phyloP scores from a whole-genome alignment of 1,140 invertebrate species.

The Homalodisca vitripennis region DNA sequence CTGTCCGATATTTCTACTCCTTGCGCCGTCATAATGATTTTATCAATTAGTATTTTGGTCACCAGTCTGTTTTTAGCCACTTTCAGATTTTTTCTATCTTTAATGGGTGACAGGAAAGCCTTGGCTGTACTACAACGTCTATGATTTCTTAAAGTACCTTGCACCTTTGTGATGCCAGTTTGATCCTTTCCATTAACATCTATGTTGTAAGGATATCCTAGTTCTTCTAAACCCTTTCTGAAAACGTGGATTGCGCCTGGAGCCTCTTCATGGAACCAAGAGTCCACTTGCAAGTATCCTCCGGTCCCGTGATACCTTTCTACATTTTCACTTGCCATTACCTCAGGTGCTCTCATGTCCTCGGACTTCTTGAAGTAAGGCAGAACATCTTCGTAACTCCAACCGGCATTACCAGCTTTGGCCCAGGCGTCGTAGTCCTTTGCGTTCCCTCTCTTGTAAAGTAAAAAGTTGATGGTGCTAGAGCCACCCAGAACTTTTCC shows the following conservation, averaged over 20 bases:
- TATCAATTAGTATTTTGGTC: constrained; percentile 72
- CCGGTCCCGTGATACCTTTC: constrained; percentile 3
- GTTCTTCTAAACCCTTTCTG: neutral
- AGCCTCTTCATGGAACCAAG: neutral
- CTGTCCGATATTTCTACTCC: constrained; percentile 45
- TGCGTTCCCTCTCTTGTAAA: constrained; percentile 59
- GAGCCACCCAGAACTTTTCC: constrained; percentile 62
- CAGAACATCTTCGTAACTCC: constrained; percentile 56
- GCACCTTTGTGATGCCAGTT: constrained; percentile 9
- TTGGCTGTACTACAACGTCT: constrained; percentile 67
- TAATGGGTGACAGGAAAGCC: constrained; percentile 46
- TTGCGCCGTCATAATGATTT: constrained; percentile 55
- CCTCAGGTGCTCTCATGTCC: constrained; percentile 30
- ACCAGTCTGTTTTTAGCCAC: constrained; percentile 58
- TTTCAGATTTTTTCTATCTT: constrained; percentile 49
- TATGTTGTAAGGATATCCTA: neutral
- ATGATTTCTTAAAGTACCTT: constrained; percentile 61
- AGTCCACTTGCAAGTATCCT: constrained; percentile 18
- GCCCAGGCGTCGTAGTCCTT: constrained; percentile 61
- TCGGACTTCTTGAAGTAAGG: constrained; percentile 51
- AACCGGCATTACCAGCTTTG: constrained; percentile 47
- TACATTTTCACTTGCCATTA: neutral
- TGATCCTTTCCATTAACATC: constrained; percentile 14
- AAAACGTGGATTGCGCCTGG: neutral
- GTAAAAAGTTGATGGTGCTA: constrained; percentile 62